A percentile compares a stretch with the other conserved stretches of the same genome.
Conservation (phyloP, 2,888 invertebrate species). For the Cylindroiulus punctatus region DNA sequence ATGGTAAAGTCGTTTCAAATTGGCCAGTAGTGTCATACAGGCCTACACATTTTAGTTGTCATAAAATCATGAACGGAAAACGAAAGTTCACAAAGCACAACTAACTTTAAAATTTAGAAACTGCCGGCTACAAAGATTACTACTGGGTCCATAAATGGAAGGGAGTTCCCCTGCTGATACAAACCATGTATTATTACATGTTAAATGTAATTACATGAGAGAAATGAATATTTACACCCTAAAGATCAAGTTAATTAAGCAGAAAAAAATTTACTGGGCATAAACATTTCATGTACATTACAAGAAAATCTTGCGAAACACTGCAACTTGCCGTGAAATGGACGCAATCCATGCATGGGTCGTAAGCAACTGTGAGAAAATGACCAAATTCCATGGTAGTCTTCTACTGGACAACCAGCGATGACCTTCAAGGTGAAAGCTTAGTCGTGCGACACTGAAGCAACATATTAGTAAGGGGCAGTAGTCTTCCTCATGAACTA, state of each 20-base stretch:
- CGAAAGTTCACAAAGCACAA: too few relatives aligned
- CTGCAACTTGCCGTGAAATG: constrained; percentile 52
- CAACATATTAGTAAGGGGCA: constrained; percentile 53
- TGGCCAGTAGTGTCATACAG: too few relatives aligned
- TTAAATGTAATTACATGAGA: too few relatives aligned
- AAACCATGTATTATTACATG: too few relatives aligned
- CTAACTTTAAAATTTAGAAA: too few relatives aligned
- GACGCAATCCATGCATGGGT: constrained; percentile 54
- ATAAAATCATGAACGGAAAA: too few relatives aligned
- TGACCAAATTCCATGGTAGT: constrained; percentile 29
- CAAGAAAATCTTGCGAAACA: constrained; percentile 53
- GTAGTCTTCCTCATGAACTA: constrained; percentile 52
- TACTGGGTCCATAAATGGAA: too few relatives aligned
- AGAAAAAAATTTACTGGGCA: constrained; percentile 56
- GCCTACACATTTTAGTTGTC: too few relatives aligned
- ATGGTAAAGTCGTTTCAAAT: too few relatives aligned
- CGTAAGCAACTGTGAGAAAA: constrained; percentile 50
- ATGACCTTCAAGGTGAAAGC: constrained; percentile 25
- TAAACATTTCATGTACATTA: constrained; percentile 57
- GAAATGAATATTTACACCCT: too few relatives aligned
- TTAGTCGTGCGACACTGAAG: constrained; percentile 51
- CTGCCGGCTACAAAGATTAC: too few relatives aligned
- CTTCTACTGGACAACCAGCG: constrained; percentile 41
- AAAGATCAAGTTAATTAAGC: constrained; percentile 49
- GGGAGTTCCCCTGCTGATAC: too few relatives aligned